Evolutionary conservation across 2,797 vertebrate species (phyloP), one percentile per base, ranked within the genome.

Genomic region (Neosilurus mollespiculum): DNA sequence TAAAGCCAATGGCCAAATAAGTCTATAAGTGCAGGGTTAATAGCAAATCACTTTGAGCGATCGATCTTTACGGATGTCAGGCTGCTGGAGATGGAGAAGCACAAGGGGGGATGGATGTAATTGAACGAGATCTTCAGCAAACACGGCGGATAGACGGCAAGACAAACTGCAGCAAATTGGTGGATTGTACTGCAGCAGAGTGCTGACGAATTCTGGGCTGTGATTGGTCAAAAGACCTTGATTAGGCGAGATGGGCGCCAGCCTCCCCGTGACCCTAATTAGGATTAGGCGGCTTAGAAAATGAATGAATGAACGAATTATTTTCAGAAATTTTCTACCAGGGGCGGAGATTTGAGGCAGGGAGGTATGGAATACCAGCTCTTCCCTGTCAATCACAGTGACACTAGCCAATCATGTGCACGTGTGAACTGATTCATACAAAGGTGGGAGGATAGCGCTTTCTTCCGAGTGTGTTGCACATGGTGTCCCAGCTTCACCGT

Each of bases 1-100:
- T 84, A 88, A 70, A 58, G 18, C 87, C 85, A 86, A 81, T 85
- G 88, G 91, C 85, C 67, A 54, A 82, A 82, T 73, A 91, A 88
- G 86, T 89, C 89, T 88, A 89, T 90, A 84, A 89, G 88, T 87
- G 90, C 92, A 93, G 93, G 93, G 91, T 93, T 93, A 93, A 93
- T 93, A 87, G 87, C 82, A 75, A 90, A 92, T 91, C 88, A 89
- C 70, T 90, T 89, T 90, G 86, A 91, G 87, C 81, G 87, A 91
- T 92, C 92, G 81, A 89, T 88, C 77, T 88, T 72, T 80, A 78
- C 26, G 34, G 83, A 84, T 90, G 91, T 88, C 87, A 90, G 83
- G 86, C 58, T 67, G 51, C 86, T 86, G 85, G 90, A 90, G 87
- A 88, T 83, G 49, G 54, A 88, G 88, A 78, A 91, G 90, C 83